Evolutionary conservation across 2,888 invertebrate species (phyloP).

Genomic region (Acrobasis repandana): DNA sequence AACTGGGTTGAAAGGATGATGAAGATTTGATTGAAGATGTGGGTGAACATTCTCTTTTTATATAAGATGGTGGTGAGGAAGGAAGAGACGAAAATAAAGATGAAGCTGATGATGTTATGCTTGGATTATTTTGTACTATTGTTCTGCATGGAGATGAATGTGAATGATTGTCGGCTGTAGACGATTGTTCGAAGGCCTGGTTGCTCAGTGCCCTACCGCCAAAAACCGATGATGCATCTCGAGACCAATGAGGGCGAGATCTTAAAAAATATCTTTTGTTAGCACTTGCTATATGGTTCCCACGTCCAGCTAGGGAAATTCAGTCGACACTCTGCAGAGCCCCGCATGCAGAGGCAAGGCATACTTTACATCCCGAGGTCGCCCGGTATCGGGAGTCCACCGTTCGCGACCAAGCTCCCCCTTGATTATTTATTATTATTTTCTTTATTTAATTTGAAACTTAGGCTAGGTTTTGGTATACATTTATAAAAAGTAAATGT

Average conservation of each 20-base stretch:
- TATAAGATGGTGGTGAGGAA: neutral
- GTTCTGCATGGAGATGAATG: neutral
- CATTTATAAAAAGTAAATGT: too few species aligned
- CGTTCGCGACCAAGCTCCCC: constrained; percentile 3
- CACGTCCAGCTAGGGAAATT: neutral
- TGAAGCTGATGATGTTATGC: neutral
- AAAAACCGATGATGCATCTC: neutral
- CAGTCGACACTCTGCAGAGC: neutral
- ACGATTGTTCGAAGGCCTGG: neutral
- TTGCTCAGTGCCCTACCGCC: too few species aligned
- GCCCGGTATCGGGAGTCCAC: constrained; percentile 1
- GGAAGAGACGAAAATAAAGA: neutral
- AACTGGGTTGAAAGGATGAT: constrained; percentile 1
- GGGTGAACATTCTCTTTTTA: neutral
- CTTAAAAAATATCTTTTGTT: neutral
- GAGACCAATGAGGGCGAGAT: neutral
- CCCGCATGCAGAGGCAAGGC: constrained; percentile 1
- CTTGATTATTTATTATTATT: neutral
- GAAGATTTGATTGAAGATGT: neutral
- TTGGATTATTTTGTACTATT: neutral
- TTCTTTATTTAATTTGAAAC: too few species aligned
- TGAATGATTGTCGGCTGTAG: constrained; percentile 6
- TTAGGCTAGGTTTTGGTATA: neutral
- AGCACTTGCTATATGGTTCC: neutral
- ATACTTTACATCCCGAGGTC: neutral